These are phyloP conservation scores for Sternotherus odoratus DNA, from an alignment of 2,797 vertebrate genomes.

Conservation along the genomic window DNA sequence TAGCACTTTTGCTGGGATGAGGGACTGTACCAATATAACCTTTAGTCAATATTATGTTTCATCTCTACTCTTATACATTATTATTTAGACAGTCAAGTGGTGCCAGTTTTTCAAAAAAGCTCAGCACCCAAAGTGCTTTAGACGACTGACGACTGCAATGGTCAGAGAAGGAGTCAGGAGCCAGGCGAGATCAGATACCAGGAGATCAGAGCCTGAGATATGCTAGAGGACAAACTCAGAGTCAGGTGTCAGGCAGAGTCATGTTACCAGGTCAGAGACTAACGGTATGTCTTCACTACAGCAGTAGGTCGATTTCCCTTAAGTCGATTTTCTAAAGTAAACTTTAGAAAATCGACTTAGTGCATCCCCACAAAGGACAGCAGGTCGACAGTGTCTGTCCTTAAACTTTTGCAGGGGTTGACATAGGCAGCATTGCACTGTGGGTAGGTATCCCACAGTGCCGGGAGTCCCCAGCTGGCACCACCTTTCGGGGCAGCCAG, in stretches of 20 bases:
- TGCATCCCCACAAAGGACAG: too few species aligned
- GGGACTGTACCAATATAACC: not conserved
- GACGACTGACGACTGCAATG: not conserved
- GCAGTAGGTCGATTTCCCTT: too few species aligned
- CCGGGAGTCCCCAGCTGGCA: too few species aligned
- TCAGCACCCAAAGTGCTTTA: not conserved
- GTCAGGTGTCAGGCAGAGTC: not conserved
- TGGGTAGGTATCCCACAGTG: too few species aligned
- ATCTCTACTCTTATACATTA: not conserved
- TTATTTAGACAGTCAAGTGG: not conserved
- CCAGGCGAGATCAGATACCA: not conserved
- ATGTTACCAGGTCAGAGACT: not conserved
- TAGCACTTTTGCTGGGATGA: not conserved
- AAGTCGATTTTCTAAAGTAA: too few species aligned
- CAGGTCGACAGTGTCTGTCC: too few species aligned
- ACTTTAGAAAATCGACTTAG: too few species aligned
- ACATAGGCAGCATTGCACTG: too few species aligned
- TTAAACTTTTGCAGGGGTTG: too few species aligned
- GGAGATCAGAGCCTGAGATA: not conserved
- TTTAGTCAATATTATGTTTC: not conserved
- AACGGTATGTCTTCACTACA: too few species aligned
- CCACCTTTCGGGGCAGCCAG: too few species aligned
- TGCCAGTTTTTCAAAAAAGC: not conserved
- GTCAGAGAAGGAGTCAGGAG: not conserved
- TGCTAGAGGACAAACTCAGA: not conserved